Evolutionary conservation across 2,797 vertebrate species (phyloP).

Genomic region (Diplodus sargus): DNA sequence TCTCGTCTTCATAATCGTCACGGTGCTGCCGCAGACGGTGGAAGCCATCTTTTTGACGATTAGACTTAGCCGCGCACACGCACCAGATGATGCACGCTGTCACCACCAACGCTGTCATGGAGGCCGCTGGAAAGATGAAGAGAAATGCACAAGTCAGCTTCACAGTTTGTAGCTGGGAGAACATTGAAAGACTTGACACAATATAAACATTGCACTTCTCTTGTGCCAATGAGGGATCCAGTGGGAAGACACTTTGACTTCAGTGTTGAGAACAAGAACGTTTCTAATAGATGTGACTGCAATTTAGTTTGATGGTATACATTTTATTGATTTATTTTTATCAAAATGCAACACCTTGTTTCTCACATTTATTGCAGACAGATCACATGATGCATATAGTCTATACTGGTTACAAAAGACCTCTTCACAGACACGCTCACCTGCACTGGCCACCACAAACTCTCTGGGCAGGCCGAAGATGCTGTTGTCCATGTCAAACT

Average conservation of each 20-base stretch:
- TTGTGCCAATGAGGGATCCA: too few relatives aligned
- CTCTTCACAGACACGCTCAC: conserved; percentile 73
- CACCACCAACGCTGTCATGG: conserved; percentile 94
- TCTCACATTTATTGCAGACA: background rate
- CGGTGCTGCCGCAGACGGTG: conserved; percentile 96
- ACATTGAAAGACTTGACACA: background rate
- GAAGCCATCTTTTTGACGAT: conserved; percentile 96
- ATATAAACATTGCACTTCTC: too few relatives aligned
- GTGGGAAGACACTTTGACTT: background rate
- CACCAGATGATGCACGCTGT: conserved; percentile 99
- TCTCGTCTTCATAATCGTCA: conserved; percentile 96
- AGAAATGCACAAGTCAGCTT: conserved; percentile 15
- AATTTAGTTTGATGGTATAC: too few relatives aligned
- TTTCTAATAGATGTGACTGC: too few relatives aligned
- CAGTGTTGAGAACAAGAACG: background rate
- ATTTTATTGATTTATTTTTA: too few relatives aligned
- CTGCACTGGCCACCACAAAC: conserved; percentile 95
- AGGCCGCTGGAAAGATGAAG: conserved; percentile 86
- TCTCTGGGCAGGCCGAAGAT: conserved; percentile 95
- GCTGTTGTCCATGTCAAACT: conserved; percentile 94
- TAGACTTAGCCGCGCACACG: conserved; percentile 96
- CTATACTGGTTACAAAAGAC: background rate
- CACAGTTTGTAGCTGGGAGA: background rate
- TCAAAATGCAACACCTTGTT: too few relatives aligned
- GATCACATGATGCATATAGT: background rate